These are phyloP conservation scores for Drosophila ironensis DNA, from an alignment of 1,140 invertebrate species.

Conservation along the genomic window DNA sequence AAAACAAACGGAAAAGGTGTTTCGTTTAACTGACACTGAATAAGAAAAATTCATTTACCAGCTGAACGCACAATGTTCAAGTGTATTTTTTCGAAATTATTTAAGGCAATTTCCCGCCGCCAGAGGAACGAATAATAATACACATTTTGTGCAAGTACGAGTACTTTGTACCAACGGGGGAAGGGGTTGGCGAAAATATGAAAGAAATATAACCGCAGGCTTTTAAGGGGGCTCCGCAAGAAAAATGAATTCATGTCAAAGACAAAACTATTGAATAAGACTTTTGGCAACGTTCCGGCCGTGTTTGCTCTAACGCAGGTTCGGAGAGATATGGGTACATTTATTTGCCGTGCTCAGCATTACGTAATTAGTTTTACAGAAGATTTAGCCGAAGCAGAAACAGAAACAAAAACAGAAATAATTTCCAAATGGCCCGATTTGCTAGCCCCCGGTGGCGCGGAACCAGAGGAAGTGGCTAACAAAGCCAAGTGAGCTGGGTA, in stretches of 20 bases:
- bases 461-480: slow-evolving; percentile 2
- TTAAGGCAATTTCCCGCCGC: slow-evolving; percentile 37
- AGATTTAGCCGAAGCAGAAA: too few species aligned
- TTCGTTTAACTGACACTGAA: slow-evolving; percentile 67
- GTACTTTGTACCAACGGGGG: neutral
- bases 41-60: slow-evolving; percentile 49
- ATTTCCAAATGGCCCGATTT: slow-evolving; percentile 10
- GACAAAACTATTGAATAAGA: slow-evolving; percentile 77
- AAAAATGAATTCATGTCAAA: slow-evolving; percentile 80
- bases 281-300: slow-evolving; percentile 64
- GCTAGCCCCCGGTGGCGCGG: neutral
- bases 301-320: slow-evolving; percentile 39
- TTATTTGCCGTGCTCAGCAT: slow-evolving; percentile 39
- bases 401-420: slow-evolving; percentile 2
- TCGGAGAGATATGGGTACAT: slow-evolving; percentile 19
- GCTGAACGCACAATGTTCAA: slow-evolving; percentile 46
- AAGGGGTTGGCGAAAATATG: neutral
- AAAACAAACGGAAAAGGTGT: slow-evolving; percentile 59
- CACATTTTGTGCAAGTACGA: slow-evolving; percentile 9
- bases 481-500: slow-evolving; percentile 63
- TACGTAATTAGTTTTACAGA: slow-evolving; percentile 67
- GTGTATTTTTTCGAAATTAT: slow-evolving; percentile 56
- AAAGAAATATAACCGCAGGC: slow-evolving; percentile 42
- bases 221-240: slow-evolving; percentile 65
- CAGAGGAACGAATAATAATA: slow-evolving; percentile 12